A percentile compares a stretch with the other conserved stretches of the same genome.
Evolutionary conservation across 2,797 vertebrate genomes (phyloP).

Genomic region (Selene dorsalis): DNA sequence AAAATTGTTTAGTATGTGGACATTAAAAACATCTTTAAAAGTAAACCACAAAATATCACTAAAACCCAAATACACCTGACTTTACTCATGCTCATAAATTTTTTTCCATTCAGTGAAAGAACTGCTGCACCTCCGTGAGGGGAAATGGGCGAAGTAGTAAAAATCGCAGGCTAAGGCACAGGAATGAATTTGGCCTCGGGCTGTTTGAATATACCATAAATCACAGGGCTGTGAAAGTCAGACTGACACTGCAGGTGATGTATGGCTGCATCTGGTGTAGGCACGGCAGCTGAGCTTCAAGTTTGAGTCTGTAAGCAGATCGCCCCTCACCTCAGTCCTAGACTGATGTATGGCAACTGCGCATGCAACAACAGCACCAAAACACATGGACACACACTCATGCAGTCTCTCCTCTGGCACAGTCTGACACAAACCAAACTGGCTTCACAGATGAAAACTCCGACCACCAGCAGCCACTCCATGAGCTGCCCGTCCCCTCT

Average conservation of each 20-base stretch:
- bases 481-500: constrained; percentile 28
- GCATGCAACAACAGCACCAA: constrained; percentile 6
- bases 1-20: not conserved
- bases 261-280: constrained; percentile 27
- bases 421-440: constrained; percentile 9
- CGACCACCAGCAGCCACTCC: not conserved
- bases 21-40: not conserved
- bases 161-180: constrained; percentile 36
- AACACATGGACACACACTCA: not conserved
- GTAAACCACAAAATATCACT: not conserved
- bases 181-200: constrained; percentile 43
- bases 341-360: constrained; percentile 16
- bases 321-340: constrained; percentile 11
- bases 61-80: not conserved
- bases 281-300: constrained; percentile 14
- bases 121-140: not conserved
- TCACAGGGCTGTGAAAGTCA: constrained; percentile 42
- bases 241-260: constrained; percentile 42
- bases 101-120: not conserved
- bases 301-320: constrained; percentile 43
- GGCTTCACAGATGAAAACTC: constrained; percentile 23
- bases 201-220: constrained; percentile 46
- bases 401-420: not conserved
- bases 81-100: not conserved
- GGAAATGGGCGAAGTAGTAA: constrained; percentile 1